phyloP scores from a whole-genome alignment of 2,888 invertebrate genomes.

The Tachystola acroxantha region DNA sequence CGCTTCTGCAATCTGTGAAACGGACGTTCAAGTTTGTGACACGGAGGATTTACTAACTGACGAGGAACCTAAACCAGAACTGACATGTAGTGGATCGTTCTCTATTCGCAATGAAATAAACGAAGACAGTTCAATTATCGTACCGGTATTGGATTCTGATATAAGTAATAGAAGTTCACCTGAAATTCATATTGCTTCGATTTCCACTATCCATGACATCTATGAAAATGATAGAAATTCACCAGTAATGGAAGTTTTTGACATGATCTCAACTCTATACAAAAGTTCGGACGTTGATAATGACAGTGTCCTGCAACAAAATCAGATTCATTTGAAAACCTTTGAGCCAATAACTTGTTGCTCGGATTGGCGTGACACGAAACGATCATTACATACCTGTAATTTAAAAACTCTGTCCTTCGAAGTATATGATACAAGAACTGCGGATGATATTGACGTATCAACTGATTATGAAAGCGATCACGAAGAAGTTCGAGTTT shows the following conservation, averaged over 20 bases:
- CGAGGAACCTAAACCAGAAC: conserved; percentile 2
- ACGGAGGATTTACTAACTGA: background rate
- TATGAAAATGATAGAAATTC: conserved; percentile 26
- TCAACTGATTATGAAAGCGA: background rate
- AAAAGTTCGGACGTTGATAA: background rate
- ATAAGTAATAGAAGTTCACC: conserved; percentile 1
- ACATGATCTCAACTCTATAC: conserved; percentile 26
- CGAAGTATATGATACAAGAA: background rate
- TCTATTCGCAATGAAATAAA: conserved; percentile 31
- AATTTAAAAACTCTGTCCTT: background rate
- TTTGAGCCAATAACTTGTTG: background rate
- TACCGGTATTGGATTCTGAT: conserved; percentile 1
- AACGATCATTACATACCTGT: too few relatives aligned
- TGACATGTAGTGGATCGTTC: conserved; percentile 27
- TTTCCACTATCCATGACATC: conserved; percentile 6
- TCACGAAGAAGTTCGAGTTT: background rate
- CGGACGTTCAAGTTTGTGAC: conserved; percentile 1
- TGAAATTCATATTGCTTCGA: conserved; percentile 6
- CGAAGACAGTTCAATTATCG: conserved; percentile 12
- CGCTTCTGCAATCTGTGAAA: too few relatives aligned
- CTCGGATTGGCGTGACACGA: too few relatives aligned
- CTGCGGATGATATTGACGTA: too few relatives aligned
- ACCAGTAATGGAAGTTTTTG: conserved; percentile 44
- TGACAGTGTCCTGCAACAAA: too few relatives aligned
- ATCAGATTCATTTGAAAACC: too few relatives aligned